Evolutionary conservation across 2,797 vertebrate genomes (phyloP), one percentile per base, ranked within the genome.

Genomic region (Balearica regulorum): DNA sequence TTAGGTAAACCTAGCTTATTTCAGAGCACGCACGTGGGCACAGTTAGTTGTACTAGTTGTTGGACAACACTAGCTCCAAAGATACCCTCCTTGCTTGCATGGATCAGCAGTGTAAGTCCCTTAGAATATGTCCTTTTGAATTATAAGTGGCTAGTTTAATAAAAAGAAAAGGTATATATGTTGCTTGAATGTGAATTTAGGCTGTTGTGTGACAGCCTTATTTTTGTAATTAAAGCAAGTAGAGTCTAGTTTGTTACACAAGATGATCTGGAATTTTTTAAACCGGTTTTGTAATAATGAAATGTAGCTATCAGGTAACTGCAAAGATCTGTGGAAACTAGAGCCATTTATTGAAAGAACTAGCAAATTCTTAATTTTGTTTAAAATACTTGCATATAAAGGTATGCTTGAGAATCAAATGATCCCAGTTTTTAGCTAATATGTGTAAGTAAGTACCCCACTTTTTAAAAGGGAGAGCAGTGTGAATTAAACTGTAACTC

Each of bases 231-330:
- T 58, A 70, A 83, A 93, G 41, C 19, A 71, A 82, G 83, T 12
- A 96, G 76, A 79, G 41, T 85, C 93, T 94, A 92, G 82, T 96
- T 95, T 95, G 83, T 94, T 96, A 95, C 72, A 80, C 13, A 12
- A 89, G 58, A 14, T 68, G 71, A 75, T 53, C 64, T 57, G 78
- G 37, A 81, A 37, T 94, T 90, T 94, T 97, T 95, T 5, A 3
- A 88, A 66, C 25, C 22, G n/a, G 54, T 91, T 97, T 97, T 94
- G 41, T 94, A 95, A 51, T 66, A 61, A 51, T 9, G 82, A 92
- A 75, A 65, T 41, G 65, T 81, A 89, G 11, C 55, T 77, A 25
- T 33, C 12, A 28, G 71, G 21, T 68, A 55, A 43, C 21, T 35
- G 76, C 35, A 83, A 54, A 28, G 49, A 26, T 61, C 37, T 72